Base-by-base conservation (phyloP, 1,140 invertebrate species). In the Lordiphosa stackelbergi region DNA sequence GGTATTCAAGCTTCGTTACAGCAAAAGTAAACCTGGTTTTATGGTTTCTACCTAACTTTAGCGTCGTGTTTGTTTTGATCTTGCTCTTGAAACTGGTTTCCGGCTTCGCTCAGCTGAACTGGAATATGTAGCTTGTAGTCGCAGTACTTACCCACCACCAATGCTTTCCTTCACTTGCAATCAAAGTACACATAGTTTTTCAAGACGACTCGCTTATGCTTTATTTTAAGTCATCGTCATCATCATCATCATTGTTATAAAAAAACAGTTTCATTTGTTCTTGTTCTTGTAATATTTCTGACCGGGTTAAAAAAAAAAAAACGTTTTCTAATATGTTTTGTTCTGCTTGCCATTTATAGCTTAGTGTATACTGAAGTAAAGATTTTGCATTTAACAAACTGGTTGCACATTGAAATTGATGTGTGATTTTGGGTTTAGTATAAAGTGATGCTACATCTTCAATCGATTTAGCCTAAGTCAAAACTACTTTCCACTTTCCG, bases 341-440 rank as follows among this genome's bases (percentile, higher is more conserved):
- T 53, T 62, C 49, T 66, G 60, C 41, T 81, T 81, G 74, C 74
- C 57, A 69, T 74, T 51, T 53, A 40, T 37, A 79, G 51, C 77
- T 81, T 81, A 81, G 55, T 52, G 61, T 72, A 81, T 81, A 81
- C 77, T 81, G 77, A 72, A 77, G 77, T 81, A 81, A 81, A 81
- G 72, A 81, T 81, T 71, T 83, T 40, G 72, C 56, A 75, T 68
- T 71, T 62, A 65, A 77, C 68, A 66, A 79, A 62, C 69, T 41
- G 61, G 53, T 74, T 70, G 65, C 53, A 69, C 69, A 68, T 73
- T 68, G 49, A 77, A 60, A 60, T 55, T 48, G 49, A 64, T 59
- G 51, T 34, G 31, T 64, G 40, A 51, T 13, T 55, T 6, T 58
- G 36, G 19, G 40, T 48, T 57, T 70, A 66, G 61, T 65, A 63